Percentiles rank a stretch among this genome's conserved stretches.
Evolutionary conservation across 2,888 invertebrate species (phyloP).

Genomic region (Merodon equestris): DNA sequence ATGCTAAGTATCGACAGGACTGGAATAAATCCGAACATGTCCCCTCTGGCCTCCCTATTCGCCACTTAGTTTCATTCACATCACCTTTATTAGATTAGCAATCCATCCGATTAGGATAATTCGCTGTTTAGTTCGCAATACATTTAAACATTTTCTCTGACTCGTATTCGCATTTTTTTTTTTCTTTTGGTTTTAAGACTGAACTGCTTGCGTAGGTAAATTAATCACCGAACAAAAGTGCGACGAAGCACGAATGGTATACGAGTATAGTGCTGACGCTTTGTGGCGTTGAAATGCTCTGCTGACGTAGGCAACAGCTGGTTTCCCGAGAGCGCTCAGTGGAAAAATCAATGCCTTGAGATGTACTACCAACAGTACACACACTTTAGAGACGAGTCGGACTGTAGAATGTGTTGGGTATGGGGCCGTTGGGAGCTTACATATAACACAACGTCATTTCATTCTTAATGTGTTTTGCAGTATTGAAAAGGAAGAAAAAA

Average conservation of each 20-base stretch:
- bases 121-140: no score
- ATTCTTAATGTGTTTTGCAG: no score
- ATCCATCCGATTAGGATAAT: no score
- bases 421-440: no score
- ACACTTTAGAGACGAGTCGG: neutral
- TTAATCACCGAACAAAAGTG: conserved; percentile 20
- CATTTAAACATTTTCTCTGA: neutral
- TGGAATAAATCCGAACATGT: no score
- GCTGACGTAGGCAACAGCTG: conserved; percentile 51
- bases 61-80: no score
- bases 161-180: neutral
- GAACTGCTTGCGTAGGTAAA: conserved; percentile 46
- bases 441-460: no score
- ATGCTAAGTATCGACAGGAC: no score
- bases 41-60: no score
- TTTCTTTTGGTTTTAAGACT: neutral
- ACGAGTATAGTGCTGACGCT: neutral
- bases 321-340: neutral
- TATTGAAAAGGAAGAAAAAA: no score
- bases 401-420: neutral
- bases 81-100: no score
- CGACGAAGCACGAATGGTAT: conserved; percentile 30
- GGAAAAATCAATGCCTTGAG: conserved; percentile 6
- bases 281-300: conserved; percentile 8
- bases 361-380: neutral